These are phyloP conservation scores for Drosophila pegasa DNA, from an alignment of 2,888 invertebrate species.

Conservation along the genomic window DNA sequence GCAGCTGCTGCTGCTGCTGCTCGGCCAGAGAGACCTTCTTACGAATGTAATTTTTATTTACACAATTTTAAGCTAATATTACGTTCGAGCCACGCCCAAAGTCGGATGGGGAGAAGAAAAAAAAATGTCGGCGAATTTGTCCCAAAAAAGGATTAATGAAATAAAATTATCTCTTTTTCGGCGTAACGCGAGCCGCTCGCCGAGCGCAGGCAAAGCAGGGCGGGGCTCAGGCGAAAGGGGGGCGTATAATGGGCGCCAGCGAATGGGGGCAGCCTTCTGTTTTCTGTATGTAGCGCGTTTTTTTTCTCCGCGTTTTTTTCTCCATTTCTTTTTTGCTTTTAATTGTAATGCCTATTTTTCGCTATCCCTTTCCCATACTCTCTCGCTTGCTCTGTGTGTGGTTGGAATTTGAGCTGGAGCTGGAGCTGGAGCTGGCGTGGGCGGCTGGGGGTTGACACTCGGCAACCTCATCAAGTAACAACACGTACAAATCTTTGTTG, in stretches of 20 bases:
- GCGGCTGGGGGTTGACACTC: conserved; percentile 19
- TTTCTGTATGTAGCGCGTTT: conserved; percentile 14
- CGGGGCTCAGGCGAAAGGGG: not conserved
- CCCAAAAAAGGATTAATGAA: conserved; percentile 84
- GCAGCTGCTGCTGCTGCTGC: conserved; percentile 43
- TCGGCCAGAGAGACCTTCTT: conserved; percentile 62
- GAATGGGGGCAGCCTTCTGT: conserved; percentile 2
- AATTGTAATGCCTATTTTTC: conserved; percentile 63
- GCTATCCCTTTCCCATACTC: conserved; percentile 16
- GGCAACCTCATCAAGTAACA: conserved; percentile 67
- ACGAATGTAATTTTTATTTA: conserved; percentile 80
- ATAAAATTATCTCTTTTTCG: conserved; percentile 83
- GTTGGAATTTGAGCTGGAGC: conserved; percentile 9
- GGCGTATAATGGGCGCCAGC: conserved; percentile 5
- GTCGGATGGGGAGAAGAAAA: conserved; percentile 41
- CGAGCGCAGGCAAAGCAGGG: conserved; percentile 8
- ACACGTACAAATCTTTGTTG: conserved; percentile 75
- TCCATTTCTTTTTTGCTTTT: conserved; percentile 60
- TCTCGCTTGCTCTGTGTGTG: conserved; percentile 26
- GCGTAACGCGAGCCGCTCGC: conserved; percentile 64
- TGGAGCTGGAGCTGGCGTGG: not conserved
- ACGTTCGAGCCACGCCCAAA: conserved; percentile 73
- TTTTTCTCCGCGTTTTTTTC: conserved; percentile 1
- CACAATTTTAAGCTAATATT: conserved; percentile 80
- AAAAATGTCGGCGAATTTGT: conserved; percentile 71